A percentile compares a stretch with the other conserved stretches of the same genome.
Evolutionary conservation across 1,140 invertebrate genomes (phyloP).

Genomic region (Temnothorax nylanderi): DNA sequence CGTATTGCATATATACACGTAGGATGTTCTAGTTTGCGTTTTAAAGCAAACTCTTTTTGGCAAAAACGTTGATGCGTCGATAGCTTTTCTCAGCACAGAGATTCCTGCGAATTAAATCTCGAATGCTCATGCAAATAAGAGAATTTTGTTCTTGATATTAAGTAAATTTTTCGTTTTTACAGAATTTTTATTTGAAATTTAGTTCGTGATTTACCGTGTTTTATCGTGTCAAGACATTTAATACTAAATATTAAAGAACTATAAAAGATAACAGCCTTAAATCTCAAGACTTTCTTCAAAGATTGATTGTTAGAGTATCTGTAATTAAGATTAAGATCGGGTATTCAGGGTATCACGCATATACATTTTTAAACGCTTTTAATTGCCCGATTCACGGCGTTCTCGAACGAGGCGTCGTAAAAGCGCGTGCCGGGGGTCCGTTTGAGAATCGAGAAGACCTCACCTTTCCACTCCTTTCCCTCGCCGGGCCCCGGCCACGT

Average conservation of each 20-base stretch:
- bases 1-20: not conserved
- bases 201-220: not conserved
- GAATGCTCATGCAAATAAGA: not conserved
- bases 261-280: not conserved
- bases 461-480: not conserved
- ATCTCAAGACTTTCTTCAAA: not conserved
- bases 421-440: constrained; percentile 60
- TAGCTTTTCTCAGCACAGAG: not conserved
- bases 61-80: not conserved
- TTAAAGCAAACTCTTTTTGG: not conserved
- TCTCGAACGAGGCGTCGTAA: constrained; percentile 39
- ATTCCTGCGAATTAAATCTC: not conserved
- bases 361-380: constrained; percentile 48
- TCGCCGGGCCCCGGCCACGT: not conserved
- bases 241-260: not conserved
- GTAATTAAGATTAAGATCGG: constrained; percentile 39
- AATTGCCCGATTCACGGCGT: constrained; percentile 12
- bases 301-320: not conserved
- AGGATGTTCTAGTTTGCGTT: not conserved
- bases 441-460: constrained; percentile 46
- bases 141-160: not conserved
- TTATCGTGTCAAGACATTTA: not conserved
- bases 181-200: not conserved
- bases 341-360: not conserved
- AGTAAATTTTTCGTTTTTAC: not conserved